Conservation (phyloP, 2,888 invertebrate genomes). For the Corbicula japonica region DNA sequence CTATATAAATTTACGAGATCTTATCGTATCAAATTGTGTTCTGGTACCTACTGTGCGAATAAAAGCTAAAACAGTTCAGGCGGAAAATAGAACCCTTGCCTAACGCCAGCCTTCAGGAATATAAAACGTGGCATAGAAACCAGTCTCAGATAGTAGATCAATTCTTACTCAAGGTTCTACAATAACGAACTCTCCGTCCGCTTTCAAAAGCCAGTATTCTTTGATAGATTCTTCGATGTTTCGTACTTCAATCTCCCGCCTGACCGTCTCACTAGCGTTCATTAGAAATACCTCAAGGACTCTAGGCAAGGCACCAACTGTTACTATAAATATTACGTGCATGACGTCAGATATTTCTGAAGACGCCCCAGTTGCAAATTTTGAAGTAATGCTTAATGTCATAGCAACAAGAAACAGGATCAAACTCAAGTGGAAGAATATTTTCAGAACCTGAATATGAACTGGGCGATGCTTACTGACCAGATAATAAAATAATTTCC, state of each 20-base stretch:
- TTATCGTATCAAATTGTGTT: too few species aligned
- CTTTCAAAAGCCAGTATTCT: constrained; percentile 16
- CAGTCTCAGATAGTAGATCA: too few species aligned
- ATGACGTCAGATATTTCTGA: constrained; percentile 29
- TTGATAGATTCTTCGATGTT: constrained; percentile 21
- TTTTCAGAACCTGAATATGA: constrained; percentile 14
- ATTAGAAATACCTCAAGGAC: constrained; percentile 20
- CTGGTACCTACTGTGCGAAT: too few species aligned
- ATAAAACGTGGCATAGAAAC: too few species aligned
- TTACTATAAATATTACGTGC: constrained; percentile 33
- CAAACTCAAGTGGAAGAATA: constrained; percentile 1
- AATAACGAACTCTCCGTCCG: constrained; percentile 4
- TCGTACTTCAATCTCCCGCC: constrained; percentile 22
- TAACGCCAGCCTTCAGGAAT: too few species aligned
- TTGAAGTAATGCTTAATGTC: constrained; percentile 11
- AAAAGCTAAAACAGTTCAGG: too few species aligned
- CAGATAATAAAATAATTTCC: constrained; percentile 10
- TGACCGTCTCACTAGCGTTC: constrained; percentile 14
- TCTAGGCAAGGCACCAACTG: constrained; percentile 25
- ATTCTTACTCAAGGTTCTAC: too few species aligned
- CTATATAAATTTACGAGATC: too few species aligned
- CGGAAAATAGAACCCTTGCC: too few species aligned
- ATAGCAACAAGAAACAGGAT: not conserved
- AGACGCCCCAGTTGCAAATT: constrained; percentile 1
- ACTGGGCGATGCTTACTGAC: constrained; percentile 27